phyloP scores from a whole-genome alignment of 2,113 vertebrate genomes.

The Carassius auratus region DNA sequence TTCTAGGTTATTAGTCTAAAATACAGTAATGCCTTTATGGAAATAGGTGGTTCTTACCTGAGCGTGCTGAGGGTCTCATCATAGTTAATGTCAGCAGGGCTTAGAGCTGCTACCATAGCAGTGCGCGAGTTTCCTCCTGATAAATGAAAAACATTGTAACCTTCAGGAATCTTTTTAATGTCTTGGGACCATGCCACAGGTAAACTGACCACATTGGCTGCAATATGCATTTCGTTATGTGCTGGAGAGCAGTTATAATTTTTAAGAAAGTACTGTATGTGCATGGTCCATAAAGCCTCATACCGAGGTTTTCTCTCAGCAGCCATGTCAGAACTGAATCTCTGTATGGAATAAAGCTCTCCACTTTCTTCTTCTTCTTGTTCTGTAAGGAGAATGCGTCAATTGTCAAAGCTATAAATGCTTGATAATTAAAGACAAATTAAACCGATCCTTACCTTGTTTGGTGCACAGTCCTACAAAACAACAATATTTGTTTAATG shows the following conservation, averaged over 20 bases:
- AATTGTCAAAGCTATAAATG: neutral
- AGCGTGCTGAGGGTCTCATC: slow-evolving; percentile 97
- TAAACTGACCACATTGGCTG: neutral
- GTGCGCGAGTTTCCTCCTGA: slow-evolving; percentile 96
- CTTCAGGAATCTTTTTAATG: neutral
- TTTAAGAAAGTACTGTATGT: neutral
- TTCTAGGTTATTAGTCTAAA: neutral
- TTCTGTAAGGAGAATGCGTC: slow-evolving; percentile 66
- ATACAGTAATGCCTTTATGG: neutral
- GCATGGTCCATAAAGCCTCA: slow-evolving; percentile 39
- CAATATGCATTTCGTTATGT: neutral
- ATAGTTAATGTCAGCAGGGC: slow-evolving; percentile 97
- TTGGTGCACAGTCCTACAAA: slow-evolving; percentile 88
- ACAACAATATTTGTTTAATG: neutral
- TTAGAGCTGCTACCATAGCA: slow-evolving; percentile 97
- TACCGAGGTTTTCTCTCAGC: slow-evolving; percentile 94
- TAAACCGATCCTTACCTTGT: slow-evolving; percentile 81
- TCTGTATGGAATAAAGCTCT: slow-evolving; percentile 92
- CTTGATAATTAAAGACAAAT: neutral
- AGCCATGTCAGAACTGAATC: slow-evolving; percentile 98
- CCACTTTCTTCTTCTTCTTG: slow-evolving; percentile 99
- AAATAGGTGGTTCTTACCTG: slow-evolving; percentile 76
- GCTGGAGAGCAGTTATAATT: neutral
- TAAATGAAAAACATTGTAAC: neutral
- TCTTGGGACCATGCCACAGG: neutral